Evolutionary conservation across 2,888 invertebrate genomes (phyloP), one percentile per base, ranked within the genome.

Genomic region (Perithous albicinctus): DNA sequence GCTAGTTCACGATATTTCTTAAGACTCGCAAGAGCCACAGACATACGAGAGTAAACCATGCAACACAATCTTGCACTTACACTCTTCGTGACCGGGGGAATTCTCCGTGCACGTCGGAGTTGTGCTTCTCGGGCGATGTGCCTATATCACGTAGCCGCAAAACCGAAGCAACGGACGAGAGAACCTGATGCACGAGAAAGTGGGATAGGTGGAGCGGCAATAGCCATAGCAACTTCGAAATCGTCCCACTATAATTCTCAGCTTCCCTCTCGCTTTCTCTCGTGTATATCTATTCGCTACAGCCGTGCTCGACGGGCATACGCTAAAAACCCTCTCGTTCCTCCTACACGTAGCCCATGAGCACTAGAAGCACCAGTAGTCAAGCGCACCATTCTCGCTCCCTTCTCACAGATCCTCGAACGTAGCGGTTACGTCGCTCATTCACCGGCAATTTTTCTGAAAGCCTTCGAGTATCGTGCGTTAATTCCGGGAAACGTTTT

Each of bases 401-500:
- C 56, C 63, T 70, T 66, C 66, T 66, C 66, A 12, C 51, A 35
- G 54, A 77, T 73, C 38, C 73, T 35, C 54, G 70, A 70, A 61
- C 51, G 15, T 51, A 54, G 79, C 85, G 82, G n/a, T 85, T 80
- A 80, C 78, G 78, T 79, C 78, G 78, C 80, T 77, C 77, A 66
- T 86, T 81, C 61, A 77, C 73, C 77, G 80, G 73, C 77, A 81
- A 81, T 81, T 81, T 81, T 81, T 77, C 67, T 81, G 84, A 86
- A 87, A 86, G 80, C 86, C 80, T 84, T 83, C 84, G 84, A 87
- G 84, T 83, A 85, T 80, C 85, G 78, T 82, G 74, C 83, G 85
- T 85, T 80, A 83, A 85, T 87, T 84, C 85, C 87, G 85, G 82
- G 84, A 85, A 86, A 86, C 83, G 80, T 75, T 77, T 70, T 72